phyloP scores from a whole-genome alignment of 2,888 invertebrate genomes.

The Ditylenchus weischeri region DNA sequence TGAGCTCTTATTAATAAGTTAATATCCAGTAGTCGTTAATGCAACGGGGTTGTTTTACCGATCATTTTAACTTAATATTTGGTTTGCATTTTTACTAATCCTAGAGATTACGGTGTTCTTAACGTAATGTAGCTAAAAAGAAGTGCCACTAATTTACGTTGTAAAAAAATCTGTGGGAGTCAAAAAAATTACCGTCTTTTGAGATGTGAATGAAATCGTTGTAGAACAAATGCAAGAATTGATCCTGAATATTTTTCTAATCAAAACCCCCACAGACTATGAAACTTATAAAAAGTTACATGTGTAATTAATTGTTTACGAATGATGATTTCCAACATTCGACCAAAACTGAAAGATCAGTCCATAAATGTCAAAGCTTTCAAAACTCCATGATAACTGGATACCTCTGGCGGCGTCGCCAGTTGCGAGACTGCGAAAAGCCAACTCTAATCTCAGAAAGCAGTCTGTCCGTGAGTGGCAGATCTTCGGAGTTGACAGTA shows the following conservation, averaged over 20 bases:
- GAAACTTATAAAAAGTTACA: too few species aligned
- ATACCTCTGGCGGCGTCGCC: slow-evolving; percentile 34
- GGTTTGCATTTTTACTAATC: too few species aligned
- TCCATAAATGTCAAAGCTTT: neutral
- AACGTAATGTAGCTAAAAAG: neutral
- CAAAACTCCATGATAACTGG: neutral
- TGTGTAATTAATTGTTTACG: slow-evolving; percentile 10
- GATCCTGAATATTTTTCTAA: neutral
- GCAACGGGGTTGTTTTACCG: too few species aligned
- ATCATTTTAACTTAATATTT: too few species aligned
- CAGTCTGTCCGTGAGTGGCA: slow-evolving; percentile 32
- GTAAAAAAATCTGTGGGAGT: neutral
- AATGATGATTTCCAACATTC: slow-evolving; percentile 17
- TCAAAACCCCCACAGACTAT: too few species aligned
- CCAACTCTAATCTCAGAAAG: slow-evolving; percentile 29
- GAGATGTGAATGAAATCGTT: slow-evolving; percentile 31
- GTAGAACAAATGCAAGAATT: slow-evolving; percentile 27
- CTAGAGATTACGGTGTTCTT: too few species aligned
- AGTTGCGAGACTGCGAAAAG: slow-evolving; percentile 29
- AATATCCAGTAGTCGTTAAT: too few species aligned
- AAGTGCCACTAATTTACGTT: too few species aligned
- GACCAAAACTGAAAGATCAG: slow-evolving; percentile 25
- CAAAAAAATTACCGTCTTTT: slow-evolving; percentile 32
- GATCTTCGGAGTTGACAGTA: neutral
- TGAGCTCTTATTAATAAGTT: too few species aligned